Evolutionary conservation across 2,797 vertebrate genomes (phyloP).

Genomic region (Microhierax caerulescens): DNA sequence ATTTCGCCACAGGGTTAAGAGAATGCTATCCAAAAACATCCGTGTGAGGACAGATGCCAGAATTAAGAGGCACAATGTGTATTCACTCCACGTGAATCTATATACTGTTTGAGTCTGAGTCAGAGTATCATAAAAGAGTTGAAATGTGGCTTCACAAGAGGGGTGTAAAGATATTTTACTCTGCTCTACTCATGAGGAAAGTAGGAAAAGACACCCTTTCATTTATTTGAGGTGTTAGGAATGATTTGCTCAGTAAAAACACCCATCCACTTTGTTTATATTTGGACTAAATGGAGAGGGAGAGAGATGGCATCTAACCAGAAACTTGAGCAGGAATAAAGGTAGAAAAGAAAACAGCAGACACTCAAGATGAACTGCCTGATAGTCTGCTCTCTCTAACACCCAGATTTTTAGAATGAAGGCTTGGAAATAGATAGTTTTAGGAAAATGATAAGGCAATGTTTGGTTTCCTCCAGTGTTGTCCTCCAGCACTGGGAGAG

Average conservation of each 20-base stretch:
- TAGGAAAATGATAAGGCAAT: not conserved
- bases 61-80: not conserved
- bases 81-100: not conserved
- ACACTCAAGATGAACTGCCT: not conserved
- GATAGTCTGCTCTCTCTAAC: not conserved
- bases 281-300: not conserved
- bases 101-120: not conserved
- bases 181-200: not conserved
- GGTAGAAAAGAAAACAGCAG: not conserved
- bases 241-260: not conserved
- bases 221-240: not conserved
- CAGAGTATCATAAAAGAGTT: not conserved
- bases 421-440: not conserved
- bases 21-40: not conserved
- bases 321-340: not conserved
- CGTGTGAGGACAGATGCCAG: not conserved
- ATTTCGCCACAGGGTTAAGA: constrained; percentile 19
- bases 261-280: not conserved
- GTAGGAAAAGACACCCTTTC: not conserved
- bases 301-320: not conserved
- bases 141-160: not conserved
- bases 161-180: not conserved
- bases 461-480: not conserved
- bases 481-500: not conserved
- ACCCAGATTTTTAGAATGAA: not conserved